Evolutionary conservation across 1,140 invertebrate genomes (phyloP), one percentile per base, ranked within the genome.

Genomic region (Chironomus tepperi): DNA sequence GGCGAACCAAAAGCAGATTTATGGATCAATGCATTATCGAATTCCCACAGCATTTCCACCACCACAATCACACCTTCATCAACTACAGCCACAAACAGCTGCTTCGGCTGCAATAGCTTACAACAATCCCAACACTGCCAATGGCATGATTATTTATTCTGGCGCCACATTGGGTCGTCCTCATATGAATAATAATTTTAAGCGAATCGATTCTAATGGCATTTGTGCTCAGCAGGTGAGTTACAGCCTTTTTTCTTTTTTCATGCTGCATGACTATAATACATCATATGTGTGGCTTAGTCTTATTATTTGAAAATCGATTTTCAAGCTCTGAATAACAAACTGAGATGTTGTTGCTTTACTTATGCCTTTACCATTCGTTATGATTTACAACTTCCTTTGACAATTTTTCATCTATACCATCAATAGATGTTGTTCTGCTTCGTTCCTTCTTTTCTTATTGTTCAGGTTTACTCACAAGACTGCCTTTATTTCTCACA

Each of bases 111-210:
- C 75, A 34, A 73, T 21, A 70, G 42, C 72, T 12, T 42, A 42
- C 72, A 73, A 42, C 15, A n/a, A 42, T 73, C 15, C 18, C 19
- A 67, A 16, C 65, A 15, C 19, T 42, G 42, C 74, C 18, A 74
- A 74, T 7, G 43, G 19, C 43, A 64, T 24, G 43, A 21, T 19
- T 64, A 67, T 74, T 74, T 74, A 74, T 47, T 64, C 74, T 15
- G 47, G 74, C 74, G 74, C 74, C 74, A 74, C 57, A 74, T 67
- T 74, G 21, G 47, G 74, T 64, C 74, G 74, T 19, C 57, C 74
- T 24, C 43, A 73, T 12, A 42, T 43, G 47, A 67, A 67, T 65
- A 74, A 74, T 64, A 47, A 74, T 74, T 43, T 74, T 24, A 64
- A 70, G 19, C 18, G 65, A 10, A 70, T 70, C 16, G 18, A 70